Evolutionary conservation across 35 echinoderm and acorn worm species (phyloP).

Genomic region (Holothuria glaberrima): DNA sequence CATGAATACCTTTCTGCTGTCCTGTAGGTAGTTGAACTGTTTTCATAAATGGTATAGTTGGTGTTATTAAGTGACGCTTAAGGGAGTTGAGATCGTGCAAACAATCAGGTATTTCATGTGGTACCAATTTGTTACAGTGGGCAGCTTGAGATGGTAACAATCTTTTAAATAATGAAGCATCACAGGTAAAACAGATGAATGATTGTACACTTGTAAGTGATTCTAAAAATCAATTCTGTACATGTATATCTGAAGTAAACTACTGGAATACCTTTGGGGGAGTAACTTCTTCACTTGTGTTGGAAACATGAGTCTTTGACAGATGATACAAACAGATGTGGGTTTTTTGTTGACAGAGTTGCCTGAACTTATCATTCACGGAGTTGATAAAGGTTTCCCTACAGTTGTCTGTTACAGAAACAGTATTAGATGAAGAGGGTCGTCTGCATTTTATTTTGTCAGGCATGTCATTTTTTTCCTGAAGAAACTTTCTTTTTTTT

Average conservation of each 20-base stretch:
- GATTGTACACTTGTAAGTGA: background rate
- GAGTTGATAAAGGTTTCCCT: slow-evolving; percentile 8
- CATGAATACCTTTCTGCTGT: slow-evolving; percentile 64
- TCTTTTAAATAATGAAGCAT: background rate
- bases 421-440: background rate
- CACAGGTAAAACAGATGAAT: slow-evolving; percentile 30
- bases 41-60: slow-evolving; percentile 71
- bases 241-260: no score
- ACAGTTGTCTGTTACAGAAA: background rate
- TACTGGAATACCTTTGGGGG: no score
- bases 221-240: background rate
- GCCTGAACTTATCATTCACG: slow-evolving; percentile 7
- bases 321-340: slow-evolving; percentile 14
- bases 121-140: slow-evolving; percentile 2
- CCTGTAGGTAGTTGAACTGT: slow-evolving; percentile 61
- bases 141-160: background rate
- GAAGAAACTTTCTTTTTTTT: background rate
- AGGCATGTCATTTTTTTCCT: background rate
- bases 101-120: background rate
- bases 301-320: background rate
- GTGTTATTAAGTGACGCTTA: background rate
- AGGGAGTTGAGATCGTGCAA: slow-evolving; percentile 29
- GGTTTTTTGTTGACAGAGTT: slow-evolving; percentile 34
- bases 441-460: background rate
- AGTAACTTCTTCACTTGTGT: slow-evolving; percentile 1